Evolutionary conservation across 2,888 invertebrate genomes (phyloP).

Genomic region (Netelia inedita): DNA sequence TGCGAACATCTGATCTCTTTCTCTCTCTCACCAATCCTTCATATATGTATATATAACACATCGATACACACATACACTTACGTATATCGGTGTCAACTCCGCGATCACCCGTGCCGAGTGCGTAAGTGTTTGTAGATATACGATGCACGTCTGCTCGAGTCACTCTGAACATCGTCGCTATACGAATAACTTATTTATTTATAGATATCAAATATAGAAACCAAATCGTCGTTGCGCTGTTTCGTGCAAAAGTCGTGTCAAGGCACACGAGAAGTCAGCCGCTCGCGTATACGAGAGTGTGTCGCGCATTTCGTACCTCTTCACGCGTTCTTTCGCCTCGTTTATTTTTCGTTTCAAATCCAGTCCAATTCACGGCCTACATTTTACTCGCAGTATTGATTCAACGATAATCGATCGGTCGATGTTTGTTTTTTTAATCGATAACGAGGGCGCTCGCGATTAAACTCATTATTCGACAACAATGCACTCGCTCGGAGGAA

Average conservation of each 20-base stretch:
- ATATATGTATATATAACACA: too few relatives aligned
- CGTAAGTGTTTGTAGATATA: neutral
- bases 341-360: constrained; percentile 2
- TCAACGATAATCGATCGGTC: constrained; percentile 17
- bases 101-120: neutral
- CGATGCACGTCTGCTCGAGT: constrained; percentile 11
- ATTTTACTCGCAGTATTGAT: constrained; percentile 28
- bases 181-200: constrained; percentile 62
- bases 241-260: constrained; percentile 55
- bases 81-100: too few relatives aligned
- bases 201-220: constrained; percentile 66
- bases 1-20: neutral
- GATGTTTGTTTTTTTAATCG: neutral
- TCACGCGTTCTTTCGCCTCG: neutral
- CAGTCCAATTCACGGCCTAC: neutral
- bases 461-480: neutral
- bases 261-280: constrained; percentile 41
- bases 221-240: constrained; percentile 36
- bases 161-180: constrained; percentile 24
- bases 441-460: constrained; percentile 6
- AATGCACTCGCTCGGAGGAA: neutral
- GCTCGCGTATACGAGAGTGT: constrained; percentile 28
- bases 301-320: neutral
- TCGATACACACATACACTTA: too few relatives aligned
- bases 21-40: too few relatives aligned